phyloP scores from a whole-genome alignment of 2,888 invertebrate genomes.

The Drosophila pseudotalamancana region DNA sequence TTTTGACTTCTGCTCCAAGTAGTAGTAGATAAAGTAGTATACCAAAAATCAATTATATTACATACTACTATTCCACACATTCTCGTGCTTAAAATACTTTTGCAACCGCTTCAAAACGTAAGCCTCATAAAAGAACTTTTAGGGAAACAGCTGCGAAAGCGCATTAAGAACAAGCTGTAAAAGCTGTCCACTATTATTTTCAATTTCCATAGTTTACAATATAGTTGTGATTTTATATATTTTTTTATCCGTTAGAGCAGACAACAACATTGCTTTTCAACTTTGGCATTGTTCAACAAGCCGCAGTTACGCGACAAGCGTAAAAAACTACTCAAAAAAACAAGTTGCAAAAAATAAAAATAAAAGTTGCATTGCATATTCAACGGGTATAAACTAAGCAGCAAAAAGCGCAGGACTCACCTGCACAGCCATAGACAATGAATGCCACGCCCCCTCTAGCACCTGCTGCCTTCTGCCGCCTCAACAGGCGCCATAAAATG shows the following conservation, averaged over 20 bases:
- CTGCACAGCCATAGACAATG: slow-evolving; percentile 54
- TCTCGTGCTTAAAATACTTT: not conserved
- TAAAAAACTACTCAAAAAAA: slow-evolving; percentile 7
- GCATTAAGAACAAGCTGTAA: slow-evolving; percentile 26
- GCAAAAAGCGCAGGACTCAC: slow-evolving; percentile 46
- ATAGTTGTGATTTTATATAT: slow-evolving; percentile 36
- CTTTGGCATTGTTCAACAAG: slow-evolving; percentile 51
- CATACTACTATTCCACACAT: not conserved
- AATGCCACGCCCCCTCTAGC: slow-evolving; percentile 12
- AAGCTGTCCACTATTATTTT: slow-evolving; percentile 29
- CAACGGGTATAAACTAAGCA: slow-evolving; percentile 67
- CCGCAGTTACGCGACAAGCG: slow-evolving; percentile 36
- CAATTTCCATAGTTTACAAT: slow-evolving; percentile 40
- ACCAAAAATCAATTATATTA: too few species aligned
- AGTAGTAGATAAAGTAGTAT: too few species aligned
- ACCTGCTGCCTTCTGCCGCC: not conserved
- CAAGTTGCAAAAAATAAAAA: slow-evolving; percentile 22
- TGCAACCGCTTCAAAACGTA: not conserved
- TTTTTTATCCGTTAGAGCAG: not conserved
- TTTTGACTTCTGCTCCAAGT: too few species aligned
- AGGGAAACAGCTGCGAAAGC: slow-evolving; percentile 1
- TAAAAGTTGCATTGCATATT: slow-evolving; percentile 66
- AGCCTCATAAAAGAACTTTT: not conserved
- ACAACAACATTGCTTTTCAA: slow-evolving; percentile 30
- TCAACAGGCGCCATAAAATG: slow-evolving; percentile 71